Percentiles rank a stretch among this genome's conserved stretches.
Evolutionary conservation across 2,113 vertebrate species (phyloP).

Genomic region (Neoarius graeffei): DNA sequence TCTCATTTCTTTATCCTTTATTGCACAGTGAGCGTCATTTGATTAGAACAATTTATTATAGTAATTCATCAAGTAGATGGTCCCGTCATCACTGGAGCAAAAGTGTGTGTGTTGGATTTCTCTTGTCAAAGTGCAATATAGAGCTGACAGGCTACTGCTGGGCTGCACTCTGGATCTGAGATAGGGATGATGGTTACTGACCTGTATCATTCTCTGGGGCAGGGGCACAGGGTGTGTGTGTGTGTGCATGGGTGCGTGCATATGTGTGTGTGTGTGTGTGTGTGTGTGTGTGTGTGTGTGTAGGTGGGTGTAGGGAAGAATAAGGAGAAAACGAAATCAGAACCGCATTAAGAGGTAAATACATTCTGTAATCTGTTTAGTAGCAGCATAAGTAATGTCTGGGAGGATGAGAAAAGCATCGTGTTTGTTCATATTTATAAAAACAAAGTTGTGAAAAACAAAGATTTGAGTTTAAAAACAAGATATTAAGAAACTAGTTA

Average conservation of each 20-base stretch:
- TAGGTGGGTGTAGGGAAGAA: background rate
- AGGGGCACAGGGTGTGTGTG: conserved; percentile 14
- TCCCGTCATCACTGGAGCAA: conserved; percentile 32
- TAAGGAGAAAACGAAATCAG: background rate
- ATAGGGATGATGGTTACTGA: conserved; percentile 51
- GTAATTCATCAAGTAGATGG: conserved; percentile 58
- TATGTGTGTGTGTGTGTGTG: conserved; percentile 12
- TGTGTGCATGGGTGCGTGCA: background rate
- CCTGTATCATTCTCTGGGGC: conserved; percentile 41
- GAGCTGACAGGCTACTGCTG: conserved; percentile 49
- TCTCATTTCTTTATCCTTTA: conserved; percentile 55
- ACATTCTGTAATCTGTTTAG: background rate
- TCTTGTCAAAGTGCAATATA: conserved; percentile 36
- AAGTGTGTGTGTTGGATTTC: conserved; percentile 19
- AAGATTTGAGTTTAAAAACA: background rate
- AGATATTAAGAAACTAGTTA: background rate
- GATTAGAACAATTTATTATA: conserved; percentile 62
- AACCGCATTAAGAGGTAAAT: background rate
- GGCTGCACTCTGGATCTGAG: conserved; percentile 18
- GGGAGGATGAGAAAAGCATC: background rate
- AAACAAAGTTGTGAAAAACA: background rate
- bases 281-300: conserved; percentile 2
- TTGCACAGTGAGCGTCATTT: conserved; percentile 60
- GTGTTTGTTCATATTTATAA: background rate
- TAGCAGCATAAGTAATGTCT: background rate